Base-by-base conservation (phyloP, 53 echinoderm and acorn worm genomes). In the Paracentrotus lividus region DNA sequence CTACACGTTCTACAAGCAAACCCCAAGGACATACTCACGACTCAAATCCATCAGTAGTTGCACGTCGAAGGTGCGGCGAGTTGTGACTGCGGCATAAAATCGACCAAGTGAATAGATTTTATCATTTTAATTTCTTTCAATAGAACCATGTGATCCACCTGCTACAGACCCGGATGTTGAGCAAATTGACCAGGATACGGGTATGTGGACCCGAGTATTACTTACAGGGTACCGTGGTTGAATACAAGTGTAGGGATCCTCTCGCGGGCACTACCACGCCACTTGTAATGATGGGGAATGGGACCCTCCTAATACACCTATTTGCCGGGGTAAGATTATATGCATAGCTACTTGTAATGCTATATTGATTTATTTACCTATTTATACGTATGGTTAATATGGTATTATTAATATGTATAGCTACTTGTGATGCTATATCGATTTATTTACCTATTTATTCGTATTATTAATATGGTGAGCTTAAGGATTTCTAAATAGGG, bases 61-160 rank as follows among this genome's bases (percentile, higher is more conserved):
- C n/a, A n/a, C n/a, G n/a, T n/a, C n/a, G n/a, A n/a, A n/a, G n/a
- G n/a, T n/a, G n/a, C n/a, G n/a, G n/a, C n/a, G n/a, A n/a, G n/a
- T n/a, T n/a, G n/a, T n/a, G n/a, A n/a, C n/a, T n/a, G n/a, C n/a
- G n/a, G n/a, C n/a, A n/a, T n/a, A n/a, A n/a, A n/a, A n/a, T n/a
- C n/a, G n/a, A n/a, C n/a, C n/a, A n/a, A n/a, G n/a, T n/a, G n/a
- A n/a, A n/a, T n/a, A n/a, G n/a, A n/a, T n/a, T 34, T 42, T 13
- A 5, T 42, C 0, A 42, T 40, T 5, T 40, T 38, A 1, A 38
- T 40, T 81, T 8, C 23, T 23, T 40, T 23, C 7, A 13, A 34
- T 56, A 88, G 88, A 88, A 51, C 34, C 88, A 1, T 88, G 88
- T 21, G 33, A 38, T 54, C 52, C 57, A 53, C 88, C 88, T 23